Evolutionary conservation across 2,113 vertebrate species (phyloP).

Genomic region (Anser brachyrhynchus): DNA sequence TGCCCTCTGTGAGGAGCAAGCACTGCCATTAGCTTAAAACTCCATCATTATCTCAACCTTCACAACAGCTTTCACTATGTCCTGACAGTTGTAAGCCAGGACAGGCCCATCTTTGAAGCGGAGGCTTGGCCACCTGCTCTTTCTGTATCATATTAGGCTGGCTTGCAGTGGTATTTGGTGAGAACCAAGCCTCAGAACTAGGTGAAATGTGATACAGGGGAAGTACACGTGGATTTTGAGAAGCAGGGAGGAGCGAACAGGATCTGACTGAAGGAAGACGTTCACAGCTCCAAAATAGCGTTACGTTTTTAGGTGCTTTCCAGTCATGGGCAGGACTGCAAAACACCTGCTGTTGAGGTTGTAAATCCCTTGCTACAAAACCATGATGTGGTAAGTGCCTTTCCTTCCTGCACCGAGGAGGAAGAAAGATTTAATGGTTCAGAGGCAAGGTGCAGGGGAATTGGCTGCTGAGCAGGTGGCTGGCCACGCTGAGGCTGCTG

Average conservation of each 20-base stretch:
- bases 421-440: background rate
- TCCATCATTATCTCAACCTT: background rate
- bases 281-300: background rate
- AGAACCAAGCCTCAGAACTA: background rate
- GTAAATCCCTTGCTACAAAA: background rate
- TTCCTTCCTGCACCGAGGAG: background rate
- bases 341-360: background rate
- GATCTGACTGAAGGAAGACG: background rate
- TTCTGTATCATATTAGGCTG: background rate
- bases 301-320: background rate
- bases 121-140: background rate
- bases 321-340: background rate
- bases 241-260: background rate
- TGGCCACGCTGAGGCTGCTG: background rate
- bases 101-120: background rate
- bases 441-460: background rate
- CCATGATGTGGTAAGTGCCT: background rate
- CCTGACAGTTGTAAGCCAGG: background rate
- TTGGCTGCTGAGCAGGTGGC: background rate
- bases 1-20: background rate
- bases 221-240: background rate
- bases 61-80: no score
- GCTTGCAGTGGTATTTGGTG: rapidly evolving
- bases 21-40: background rate
- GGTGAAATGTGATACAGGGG: background rate